A percentile compares a stretch with the other conserved stretches of the same genome.
Conservation (phyloP, 2,888 invertebrate species). For the Dorcus hopei region DNA sequence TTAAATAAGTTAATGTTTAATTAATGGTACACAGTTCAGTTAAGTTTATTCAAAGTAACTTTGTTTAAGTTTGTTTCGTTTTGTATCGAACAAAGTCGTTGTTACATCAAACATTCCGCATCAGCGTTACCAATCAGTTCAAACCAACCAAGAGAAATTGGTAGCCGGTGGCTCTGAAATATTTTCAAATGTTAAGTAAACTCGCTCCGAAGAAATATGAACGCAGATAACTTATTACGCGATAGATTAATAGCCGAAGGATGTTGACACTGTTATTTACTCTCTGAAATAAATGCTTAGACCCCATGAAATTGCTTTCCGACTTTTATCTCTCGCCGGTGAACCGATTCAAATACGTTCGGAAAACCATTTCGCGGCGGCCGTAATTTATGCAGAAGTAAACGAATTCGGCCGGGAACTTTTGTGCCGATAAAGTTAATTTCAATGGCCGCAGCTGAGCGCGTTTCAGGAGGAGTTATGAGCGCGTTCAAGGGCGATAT, state of each 20-base stretch:
- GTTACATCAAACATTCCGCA: neutral
- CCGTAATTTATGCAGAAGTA: too few relatives aligned
- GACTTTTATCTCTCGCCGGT: conserved; percentile 2
- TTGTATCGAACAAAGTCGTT: too few relatives aligned
- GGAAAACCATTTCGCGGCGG: too few relatives aligned
- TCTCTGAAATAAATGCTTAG: conserved; percentile 11
- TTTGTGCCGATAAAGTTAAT: too few relatives aligned
- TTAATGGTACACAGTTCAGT: too few relatives aligned
- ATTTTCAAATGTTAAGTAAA: conserved; percentile 9
- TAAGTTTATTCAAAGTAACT: too few relatives aligned
- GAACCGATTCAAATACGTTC: too few relatives aligned
- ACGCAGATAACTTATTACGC: conserved; percentile 1
- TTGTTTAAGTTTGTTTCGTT: too few relatives aligned
- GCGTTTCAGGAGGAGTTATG: neutral
- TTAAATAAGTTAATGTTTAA: too few relatives aligned
- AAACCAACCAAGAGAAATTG: conserved; percentile 6
- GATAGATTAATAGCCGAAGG: conserved; percentile 13
- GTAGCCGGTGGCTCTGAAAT: conserved; percentile 12
- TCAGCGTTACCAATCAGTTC: neutral
- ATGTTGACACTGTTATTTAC: conserved; percentile 14
- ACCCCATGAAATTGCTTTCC: conserved; percentile 13
- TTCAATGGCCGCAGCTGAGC: too few relatives aligned
- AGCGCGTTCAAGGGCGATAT: conserved; percentile 27
- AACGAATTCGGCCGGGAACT: too few relatives aligned
- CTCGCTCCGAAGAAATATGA: conserved; percentile 5